Conservation (phyloP, 2,113 vertebrate genomes). For the Willisornis vidua region DNA sequence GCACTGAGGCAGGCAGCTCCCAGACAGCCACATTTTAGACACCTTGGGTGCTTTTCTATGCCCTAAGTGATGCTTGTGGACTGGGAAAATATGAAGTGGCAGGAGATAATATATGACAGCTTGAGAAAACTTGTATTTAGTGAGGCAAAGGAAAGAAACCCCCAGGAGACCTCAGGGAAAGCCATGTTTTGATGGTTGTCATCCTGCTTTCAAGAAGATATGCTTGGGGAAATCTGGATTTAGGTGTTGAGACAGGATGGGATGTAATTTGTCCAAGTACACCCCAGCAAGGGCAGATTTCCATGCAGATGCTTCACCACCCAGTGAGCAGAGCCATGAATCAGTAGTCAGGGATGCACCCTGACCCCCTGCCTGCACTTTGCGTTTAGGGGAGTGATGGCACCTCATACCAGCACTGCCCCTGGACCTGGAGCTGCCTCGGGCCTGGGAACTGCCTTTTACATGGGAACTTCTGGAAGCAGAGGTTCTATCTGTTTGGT, state of each 20-base stretch:
- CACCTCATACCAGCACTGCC: too few relatives aligned
- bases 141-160: neutral
- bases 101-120: neutral
- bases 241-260: neutral
- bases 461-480: neutral
- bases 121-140: neutral
- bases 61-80: neutral
- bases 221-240: neutral
- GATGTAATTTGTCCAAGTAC: neutral
- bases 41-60: neutral
- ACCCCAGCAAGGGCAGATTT: too few relatives aligned
- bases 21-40: neutral
- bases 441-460: neutral
- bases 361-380: too few relatives aligned
- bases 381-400: accelerated
- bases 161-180: neutral
- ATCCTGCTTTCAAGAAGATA: neutral
- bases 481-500: neutral
- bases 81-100: neutral
- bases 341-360: accelerated
- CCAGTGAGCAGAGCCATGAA: neutral
- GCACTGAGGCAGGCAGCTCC: neutral
- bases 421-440: neutral
- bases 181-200: neutral
- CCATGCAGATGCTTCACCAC: too few relatives aligned